Evolutionary conservation across 2,888 invertebrate genomes (phyloP).

Genomic region (Heliconius hortense): DNA sequence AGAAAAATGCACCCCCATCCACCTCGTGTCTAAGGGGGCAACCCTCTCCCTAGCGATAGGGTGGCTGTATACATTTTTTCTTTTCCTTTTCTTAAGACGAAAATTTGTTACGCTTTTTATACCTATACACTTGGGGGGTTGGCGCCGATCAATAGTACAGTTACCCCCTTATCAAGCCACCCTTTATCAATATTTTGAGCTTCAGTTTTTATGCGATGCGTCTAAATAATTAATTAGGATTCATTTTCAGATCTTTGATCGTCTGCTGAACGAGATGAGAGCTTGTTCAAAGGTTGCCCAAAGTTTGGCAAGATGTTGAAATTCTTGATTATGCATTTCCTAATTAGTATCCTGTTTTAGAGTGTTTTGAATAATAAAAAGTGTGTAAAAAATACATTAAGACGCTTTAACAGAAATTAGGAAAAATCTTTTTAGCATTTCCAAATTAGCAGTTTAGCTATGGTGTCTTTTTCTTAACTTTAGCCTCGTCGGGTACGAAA

Average conservation of each 20-base stretch:
- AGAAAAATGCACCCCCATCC: constrained; percentile 71
- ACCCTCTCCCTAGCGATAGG: constrained; percentile 54
- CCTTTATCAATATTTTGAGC: constrained; percentile 81
- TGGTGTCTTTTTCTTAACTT: constrained; percentile 8
- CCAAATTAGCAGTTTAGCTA: constrained; percentile 7
- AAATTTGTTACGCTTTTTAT: constrained; percentile 83
- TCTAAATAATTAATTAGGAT: constrained; percentile 51
- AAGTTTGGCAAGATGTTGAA: constrained; percentile 4
- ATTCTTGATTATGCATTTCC: background rate
- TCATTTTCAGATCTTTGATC: constrained; percentile 31
- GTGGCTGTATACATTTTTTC: constrained; percentile 81
- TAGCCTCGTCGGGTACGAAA: constrained; percentile 19
- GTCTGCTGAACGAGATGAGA: background rate
- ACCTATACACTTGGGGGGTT: constrained; percentile 72
- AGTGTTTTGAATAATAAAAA: background rate
- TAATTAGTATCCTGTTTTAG: background rate
- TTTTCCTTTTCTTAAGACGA: constrained; percentile 83
- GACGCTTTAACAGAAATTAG: background rate
- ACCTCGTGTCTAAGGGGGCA: constrained; percentile 45
- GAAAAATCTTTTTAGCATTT: background rate
- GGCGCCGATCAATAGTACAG: constrained; percentile 71
- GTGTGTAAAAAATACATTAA: no score
- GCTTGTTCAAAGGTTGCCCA: constrained; percentile 7
- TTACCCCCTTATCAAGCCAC: constrained; percentile 66
- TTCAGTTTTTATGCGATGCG: constrained; percentile 61